Base-by-base conservation (phyloP, 1,140 invertebrate species). In the Papilio helenus region DNA sequence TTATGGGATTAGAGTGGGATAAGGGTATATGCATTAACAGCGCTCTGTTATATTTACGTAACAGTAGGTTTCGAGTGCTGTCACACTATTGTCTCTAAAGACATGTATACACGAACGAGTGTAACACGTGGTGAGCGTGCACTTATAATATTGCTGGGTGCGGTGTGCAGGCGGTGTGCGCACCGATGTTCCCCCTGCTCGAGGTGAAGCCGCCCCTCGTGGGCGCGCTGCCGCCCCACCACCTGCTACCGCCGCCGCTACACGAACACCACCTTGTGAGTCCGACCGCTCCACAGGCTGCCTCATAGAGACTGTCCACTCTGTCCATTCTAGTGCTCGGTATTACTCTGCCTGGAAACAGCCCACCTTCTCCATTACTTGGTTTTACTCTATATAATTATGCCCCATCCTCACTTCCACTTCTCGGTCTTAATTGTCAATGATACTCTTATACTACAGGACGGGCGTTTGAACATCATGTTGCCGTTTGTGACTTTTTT, bases 211-310 rank as follows among this genome's bases (percentile, higher is more conserved):
- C 96, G 95, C 96, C 97, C 95, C 96, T 97, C 94, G 96, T 96
- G 96, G 97, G 96, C 95, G 97, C 97, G 91, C 96, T 97, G 95
- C 97, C 97, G 94, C 96, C 96, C 92, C 96, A 96, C 95, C 96
- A 97, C 95, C 95, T 97, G 93, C 95, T 94, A 87, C 92, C 90
- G 86, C 89, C 90, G 87, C 89, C 89, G 89, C 91, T 93, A 80
- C 91, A 93, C 89, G 91, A 93, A 73, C 92, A 93, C 91, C 93
- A 93, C 90, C 91, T 94, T 84, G 93, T 94, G 93, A 94, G 93
- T 94, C 79, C 18, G 51, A 81, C 77, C 86, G 55, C 85, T 80
- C 81, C 80, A 78, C 81, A 80, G 76, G 83, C 82, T 76, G 83
- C 87, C 92, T 90, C 91, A 90, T 90, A 86, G 87, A 87, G 84